Percentiles rank a stretch among this genome's conserved stretches.
These are phyloP conservation scores for Eubasilissa regina DNA, from an alignment of 1,140 invertebrate species.

Conservation along the genomic window DNA sequence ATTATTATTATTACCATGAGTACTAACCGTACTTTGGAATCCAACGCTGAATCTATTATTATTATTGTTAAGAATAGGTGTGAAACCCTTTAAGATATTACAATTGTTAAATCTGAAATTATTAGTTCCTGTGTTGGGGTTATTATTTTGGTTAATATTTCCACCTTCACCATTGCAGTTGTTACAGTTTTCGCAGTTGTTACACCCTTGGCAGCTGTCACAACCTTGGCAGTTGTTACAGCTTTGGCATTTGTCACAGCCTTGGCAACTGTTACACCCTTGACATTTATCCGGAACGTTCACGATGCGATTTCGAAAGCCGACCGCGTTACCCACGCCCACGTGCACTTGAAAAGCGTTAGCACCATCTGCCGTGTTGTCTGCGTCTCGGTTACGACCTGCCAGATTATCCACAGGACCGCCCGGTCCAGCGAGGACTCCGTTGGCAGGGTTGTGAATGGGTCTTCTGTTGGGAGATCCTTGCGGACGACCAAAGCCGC, in stretches of 20 bases:
- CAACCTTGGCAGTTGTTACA: slow-evolving; percentile 2
- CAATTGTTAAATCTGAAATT: background rate
- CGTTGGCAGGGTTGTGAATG: slow-evolving; percentile 48
- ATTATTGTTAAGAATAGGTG: slow-evolving; percentile 7
- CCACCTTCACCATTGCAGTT: slow-evolving; percentile 34
- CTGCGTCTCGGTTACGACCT: slow-evolving; percentile 48
- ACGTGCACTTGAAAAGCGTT: background rate
- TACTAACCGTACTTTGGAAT: background rate
- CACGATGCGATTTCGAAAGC: background rate
- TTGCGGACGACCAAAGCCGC: slow-evolving; percentile 24
- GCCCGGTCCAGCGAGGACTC: slow-evolving; percentile 64
- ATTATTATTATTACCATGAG: background rate
- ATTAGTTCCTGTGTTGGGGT: background rate
- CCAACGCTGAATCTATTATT: background rate
- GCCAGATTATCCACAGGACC: slow-evolving; percentile 62
- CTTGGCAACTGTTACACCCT: slow-evolving; percentile 9
- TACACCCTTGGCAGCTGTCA: slow-evolving; percentile 8
- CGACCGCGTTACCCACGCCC: slow-evolving; percentile 1
- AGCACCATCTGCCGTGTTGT: slow-evolving; percentile 6
- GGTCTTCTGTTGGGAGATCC: slow-evolving; percentile 49
- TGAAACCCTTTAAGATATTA: background rate
- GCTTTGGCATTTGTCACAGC: background rate
- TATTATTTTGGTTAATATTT: slow-evolving; percentile 8
- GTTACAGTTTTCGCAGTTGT: slow-evolving; percentile 4
- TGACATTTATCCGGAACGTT: background rate